A percentile compares a stretch with the other conserved stretches of the same genome.
Evolutionary conservation across 2,888 invertebrate species (phyloP).

Genomic region (Mesoligia furuncula): DNA sequence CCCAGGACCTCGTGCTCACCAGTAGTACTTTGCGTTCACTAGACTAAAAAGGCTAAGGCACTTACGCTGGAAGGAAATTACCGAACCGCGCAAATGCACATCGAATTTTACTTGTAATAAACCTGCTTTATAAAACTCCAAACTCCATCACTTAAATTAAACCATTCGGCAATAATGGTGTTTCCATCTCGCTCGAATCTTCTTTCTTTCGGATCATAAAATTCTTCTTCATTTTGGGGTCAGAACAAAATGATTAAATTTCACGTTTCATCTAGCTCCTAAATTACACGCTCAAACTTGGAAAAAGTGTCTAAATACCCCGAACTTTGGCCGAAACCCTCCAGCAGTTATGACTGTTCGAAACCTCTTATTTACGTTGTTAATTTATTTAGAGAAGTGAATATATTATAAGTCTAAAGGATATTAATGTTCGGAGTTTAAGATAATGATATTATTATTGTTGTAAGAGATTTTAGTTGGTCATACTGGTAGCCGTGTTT

Average conservation of each 20-base stretch:
- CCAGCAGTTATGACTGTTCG: constrained; percentile 75
- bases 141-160: constrained; percentile 47
- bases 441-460: constrained; percentile 68
- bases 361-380: constrained; percentile 78
- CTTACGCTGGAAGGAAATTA: not conserved
- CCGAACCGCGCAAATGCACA: constrained; percentile 21
- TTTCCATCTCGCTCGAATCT: constrained; percentile 37
- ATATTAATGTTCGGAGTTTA: constrained; percentile 76
- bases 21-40: not conserved
- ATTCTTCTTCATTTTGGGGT: constrained; percentile 61
- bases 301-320: constrained; percentile 72
- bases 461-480: constrained; percentile 38
- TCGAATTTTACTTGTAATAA: constrained; percentile 24
- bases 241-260: constrained; percentile 65
- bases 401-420: constrained; percentile 75
- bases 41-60: not conserved
- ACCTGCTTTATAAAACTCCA: constrained; percentile 27
- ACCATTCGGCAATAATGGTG: constrained; percentile 48
- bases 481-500: not conserved
- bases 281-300: constrained; percentile 72
- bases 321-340: constrained; percentile 68
- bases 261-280: constrained; percentile 68
- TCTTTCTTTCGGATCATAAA: constrained; percentile 51
- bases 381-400: constrained; percentile 80
- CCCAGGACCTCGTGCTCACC: not conserved